Base-by-base conservation (phyloP, 2,888 invertebrate species). In the Ophion obscuratus region DNA sequence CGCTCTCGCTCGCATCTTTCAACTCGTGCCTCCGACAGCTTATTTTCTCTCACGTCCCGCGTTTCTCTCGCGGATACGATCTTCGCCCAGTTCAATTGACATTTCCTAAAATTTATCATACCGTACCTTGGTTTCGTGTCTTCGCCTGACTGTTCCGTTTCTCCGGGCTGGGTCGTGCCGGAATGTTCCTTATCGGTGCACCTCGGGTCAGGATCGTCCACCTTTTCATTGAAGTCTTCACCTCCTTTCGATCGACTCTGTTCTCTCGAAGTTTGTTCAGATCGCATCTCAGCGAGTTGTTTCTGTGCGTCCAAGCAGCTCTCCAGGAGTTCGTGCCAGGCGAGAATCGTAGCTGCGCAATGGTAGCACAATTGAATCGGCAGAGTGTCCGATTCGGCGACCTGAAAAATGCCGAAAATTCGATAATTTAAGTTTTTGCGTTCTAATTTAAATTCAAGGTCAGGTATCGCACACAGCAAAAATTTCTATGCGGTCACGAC, bases 341-440 rank as follows among this genome's bases (percentile, higher is more conserved):
- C 95, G 77, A 96, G 91, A 70, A 97, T 92, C 0, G 96, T 96
- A 85, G 95, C 95, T 0, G 95, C 95, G 91, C 97, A 97, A 87
- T 95, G 95, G 92, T 95, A 95, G 94, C 97, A 97, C 87, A 96
- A 94, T 88, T 95, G 95, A 68, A 94, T 92, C 0, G 97, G 96
- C 84, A 96, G 93, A 14, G 91, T 92, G 89, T 97, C 96, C 0
- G 90, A 90, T 85, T 93, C 91, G 0, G 93, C 90, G n/a, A 96
- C 94, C 96, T 96, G 91, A 2, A 85, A 90, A 87, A 76, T 36
- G 9, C 66, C 66, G 53, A 62, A 47, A 67, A 62, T 44, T 66
- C 14, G 31, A 44, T 59, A 47, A 14, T 20, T 6, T 40, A n/a
- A 2, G 6, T 24, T 10, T 24, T 24, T 17, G 10, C 11, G 14